Conservation (phyloP, 2,797 vertebrate genomes). For the Ptychobarbus kaznakovi region DNA sequence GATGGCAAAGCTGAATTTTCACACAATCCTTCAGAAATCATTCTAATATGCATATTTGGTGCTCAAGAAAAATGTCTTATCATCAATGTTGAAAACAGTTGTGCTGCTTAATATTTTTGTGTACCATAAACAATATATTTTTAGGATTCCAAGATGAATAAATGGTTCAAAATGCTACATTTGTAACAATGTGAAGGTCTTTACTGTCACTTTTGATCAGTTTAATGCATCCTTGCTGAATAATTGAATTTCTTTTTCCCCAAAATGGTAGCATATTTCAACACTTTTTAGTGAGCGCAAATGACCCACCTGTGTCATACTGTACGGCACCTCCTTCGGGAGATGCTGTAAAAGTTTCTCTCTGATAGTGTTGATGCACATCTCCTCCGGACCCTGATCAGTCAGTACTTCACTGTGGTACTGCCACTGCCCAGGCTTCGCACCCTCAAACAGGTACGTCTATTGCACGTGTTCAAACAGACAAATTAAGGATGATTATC, state of each 20-base stretch:
- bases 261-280: background rate
- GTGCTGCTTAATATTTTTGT: background rate
- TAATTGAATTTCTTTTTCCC: background rate
- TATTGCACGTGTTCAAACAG: conserved; percentile 62
- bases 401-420: conserved; percentile 93
- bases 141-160: background rate
- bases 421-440: conserved; percentile 87
- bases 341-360: conserved; percentile 91
- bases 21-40: background rate
- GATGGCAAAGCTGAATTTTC: background rate
- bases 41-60: background rate
- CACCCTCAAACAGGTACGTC: conserved; percentile 85
- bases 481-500: background rate
- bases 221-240: background rate
- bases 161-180: background rate
- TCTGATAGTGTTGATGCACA: conserved; percentile 87
- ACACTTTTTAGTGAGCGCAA: background rate
- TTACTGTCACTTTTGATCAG: background rate
- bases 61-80: background rate
- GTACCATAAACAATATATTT: background rate
- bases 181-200: background rate
- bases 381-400: conserved; percentile 86
- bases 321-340: conserved; percentile 92
- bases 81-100: background rate
- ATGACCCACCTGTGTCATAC: conserved; percentile 82